Evolutionary conservation across 2,888 invertebrate species (phyloP), one percentile per base, ranked within the genome.

Genomic region (Noctua janthe): DNA sequence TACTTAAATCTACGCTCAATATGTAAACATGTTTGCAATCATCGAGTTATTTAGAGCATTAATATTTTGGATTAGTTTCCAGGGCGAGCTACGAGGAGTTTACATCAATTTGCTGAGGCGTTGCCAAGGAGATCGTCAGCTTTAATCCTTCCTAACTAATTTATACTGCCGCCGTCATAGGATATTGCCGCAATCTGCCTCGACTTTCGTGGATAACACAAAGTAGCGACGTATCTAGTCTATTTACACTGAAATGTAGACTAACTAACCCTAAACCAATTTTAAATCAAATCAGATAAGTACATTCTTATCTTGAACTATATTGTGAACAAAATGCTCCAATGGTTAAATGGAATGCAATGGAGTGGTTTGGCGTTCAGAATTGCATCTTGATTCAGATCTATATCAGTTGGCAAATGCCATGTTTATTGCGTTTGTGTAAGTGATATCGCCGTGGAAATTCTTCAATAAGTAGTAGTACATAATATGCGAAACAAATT

Each of bases 121-220:
- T 93, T 93, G 92, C 90, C 88, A 86, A 76, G 82, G 84, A 87
- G 90, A 79, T 91, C 93, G 90, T 93, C 93, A 92, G 91, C 92
- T 94, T 95, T 94, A 95, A 94, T 96, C 93, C 92, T 88, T 91
- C 93, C 92, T 88, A 91, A 90, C 91, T 96, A 95, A 96, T 96
- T 95, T 39, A 39, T 39, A 94, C 94, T 91, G 89, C 87, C 91
- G 91, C 91, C 92, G 92, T 90, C 89, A 87, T 92, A 91, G 92
- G 88, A 91, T 92, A 90, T 92, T 91, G 88, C 89, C 83, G 83
- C 47, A 76, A 70, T 90, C 76, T 88, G 83, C 90, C 78, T 82
- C 82, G 81, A 83, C 83, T 79, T 76, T 76, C 79, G 73, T 81
- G 89, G 86, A 88, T 89, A 88, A 90, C 92, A 92, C 90, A 35